phyloP scores from a whole-genome alignment of 1,140 invertebrate species.

The Branchinecta lindahli region DNA sequence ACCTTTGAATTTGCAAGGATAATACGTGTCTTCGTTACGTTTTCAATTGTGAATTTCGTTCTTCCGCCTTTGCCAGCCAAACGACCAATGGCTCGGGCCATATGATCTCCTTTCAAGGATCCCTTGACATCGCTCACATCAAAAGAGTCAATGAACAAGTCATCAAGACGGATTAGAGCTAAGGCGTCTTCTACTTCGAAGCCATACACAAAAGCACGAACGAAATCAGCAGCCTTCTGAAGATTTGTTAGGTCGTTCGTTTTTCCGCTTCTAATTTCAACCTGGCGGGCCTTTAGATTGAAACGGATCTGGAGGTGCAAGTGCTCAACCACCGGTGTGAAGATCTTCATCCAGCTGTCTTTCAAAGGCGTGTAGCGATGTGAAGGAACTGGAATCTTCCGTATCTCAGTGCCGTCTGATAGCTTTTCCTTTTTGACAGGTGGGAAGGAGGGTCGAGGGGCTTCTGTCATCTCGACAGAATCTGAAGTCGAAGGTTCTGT shows the following conservation, averaged over 20 bases:
- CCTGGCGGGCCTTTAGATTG: slow-evolving; percentile 76
- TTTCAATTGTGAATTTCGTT: slow-evolving; percentile 98
- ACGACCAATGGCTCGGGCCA: slow-evolving; percentile 85
- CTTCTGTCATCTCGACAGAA: neutral
- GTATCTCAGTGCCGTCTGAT: slow-evolving; percentile 29
- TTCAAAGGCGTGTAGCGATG: slow-evolving; percentile 82
- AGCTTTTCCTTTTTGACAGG: slow-evolving; percentile 20
- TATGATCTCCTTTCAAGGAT: slow-evolving; percentile 79
- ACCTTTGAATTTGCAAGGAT: slow-evolving; percentile 92
- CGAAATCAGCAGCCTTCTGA: slow-evolving; percentile 96
- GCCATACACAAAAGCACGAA: slow-evolving; percentile 86
- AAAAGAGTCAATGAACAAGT: slow-evolving; percentile 93
- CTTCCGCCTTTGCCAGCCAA: slow-evolving; percentile 92
- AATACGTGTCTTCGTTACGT: slow-evolving; percentile 96
- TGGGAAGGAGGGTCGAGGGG: slow-evolving; percentile 18
- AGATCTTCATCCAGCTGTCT: slow-evolving; percentile 94
- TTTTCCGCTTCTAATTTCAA: slow-evolving; percentile 60
- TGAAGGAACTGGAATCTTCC: slow-evolving; percentile 47
- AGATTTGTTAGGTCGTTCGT: slow-evolving; percentile 67
- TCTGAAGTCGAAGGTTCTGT: neutral
- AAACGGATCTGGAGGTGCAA: slow-evolving; percentile 85
- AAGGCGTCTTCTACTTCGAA: slow-evolving; percentile 97
- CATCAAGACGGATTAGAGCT: slow-evolving; percentile 83
- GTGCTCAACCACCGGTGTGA: slow-evolving; percentile 88
- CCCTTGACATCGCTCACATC: slow-evolving; percentile 93